phyloP scores from a whole-genome alignment of 1,140 invertebrate genomes.

The Penaeus indicus region DNA sequence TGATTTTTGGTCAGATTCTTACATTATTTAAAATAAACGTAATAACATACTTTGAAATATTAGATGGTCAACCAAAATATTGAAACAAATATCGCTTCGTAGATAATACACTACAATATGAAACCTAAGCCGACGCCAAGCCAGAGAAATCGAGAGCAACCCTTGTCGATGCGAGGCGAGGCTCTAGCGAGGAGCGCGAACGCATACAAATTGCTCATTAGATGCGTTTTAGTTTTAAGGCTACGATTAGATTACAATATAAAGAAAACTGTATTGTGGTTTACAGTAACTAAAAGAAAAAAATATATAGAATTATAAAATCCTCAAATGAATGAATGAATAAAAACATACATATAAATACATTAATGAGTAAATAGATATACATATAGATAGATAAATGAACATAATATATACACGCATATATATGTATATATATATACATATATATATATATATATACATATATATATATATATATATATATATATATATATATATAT shows the following conservation, averaged over 20 bases:
- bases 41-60: neutral
- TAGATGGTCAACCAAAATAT: neutral
- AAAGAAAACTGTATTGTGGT: constrained; percentile 33
- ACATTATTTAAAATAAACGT: neutral
- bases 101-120: neutral
- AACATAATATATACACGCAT: too few relatives aligned
- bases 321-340: too few relatives aligned
- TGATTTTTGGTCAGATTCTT: too few relatives aligned
- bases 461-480: too few relatives aligned
- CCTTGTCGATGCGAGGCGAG: constrained; percentile 35
- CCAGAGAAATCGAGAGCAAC: neutral
- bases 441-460: too few relatives aligned
- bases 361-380: too few relatives aligned
- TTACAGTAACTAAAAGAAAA: neutral
- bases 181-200: constrained; percentile 21
- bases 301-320: too few relatives aligned
- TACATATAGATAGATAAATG: too few relatives aligned
- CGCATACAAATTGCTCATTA: constrained; percentile 61
- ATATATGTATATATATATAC: too few relatives aligned
- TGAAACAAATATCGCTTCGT: neutral
- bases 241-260: constrained; percentile 27
- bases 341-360: too few relatives aligned
- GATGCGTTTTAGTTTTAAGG: constrained; percentile 17
- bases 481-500: too few relatives aligned
- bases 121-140: neutral